Evolutionary conservation across 2,888 invertebrate species (phyloP), one percentile per base, ranked within the genome.

Genomic region (Apotomis turbidana): DNA sequence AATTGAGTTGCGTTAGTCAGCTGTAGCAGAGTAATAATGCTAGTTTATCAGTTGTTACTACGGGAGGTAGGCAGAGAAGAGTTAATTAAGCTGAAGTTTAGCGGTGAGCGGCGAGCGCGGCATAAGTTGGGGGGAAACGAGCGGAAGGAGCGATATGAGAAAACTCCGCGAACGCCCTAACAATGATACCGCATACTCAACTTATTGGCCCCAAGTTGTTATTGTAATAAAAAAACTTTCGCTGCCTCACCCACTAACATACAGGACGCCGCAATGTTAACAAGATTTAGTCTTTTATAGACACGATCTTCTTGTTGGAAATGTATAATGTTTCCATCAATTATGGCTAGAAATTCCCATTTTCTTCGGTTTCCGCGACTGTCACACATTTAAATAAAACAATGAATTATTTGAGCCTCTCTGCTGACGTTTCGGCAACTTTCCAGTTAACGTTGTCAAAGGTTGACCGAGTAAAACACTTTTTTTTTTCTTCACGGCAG

Each of bases 11-110:
- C 74, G 81, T 79, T 80, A 81, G 80, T 79, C 79, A 73, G 68
- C 62, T 44, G 68, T 55, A 52, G 72, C 73, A 70, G 71, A 77
- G 80, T 84, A 85, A 85, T 85, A 85, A 82, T 79, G 81, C 80
- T 84, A 86, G 84, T 85, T 87, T 83, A 85, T 84, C 84, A 83
- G 83, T 82, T 82, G 82, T 76, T 69, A 80, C 81, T 76, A 76
- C 76, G 79, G 74, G 76, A 75, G 80, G 81, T 80, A 78, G 49
- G 49, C 6, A 49, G 81, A 80, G 81, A 84, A 79, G 85, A 88
- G 86, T 90, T 91, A 90, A 90, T 91, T 90, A 91, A 89, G 85
- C 82, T 83, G 83, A 87, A 90, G 84, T 88, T 88, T 78, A 79
- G 81, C 81, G 76, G 75, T 77, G 78, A 74, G 69, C 70, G 52